Evolutionary conservation across 2,113 vertebrate species (phyloP).

Genomic region (Epinephelus lanceolatus): DNA sequence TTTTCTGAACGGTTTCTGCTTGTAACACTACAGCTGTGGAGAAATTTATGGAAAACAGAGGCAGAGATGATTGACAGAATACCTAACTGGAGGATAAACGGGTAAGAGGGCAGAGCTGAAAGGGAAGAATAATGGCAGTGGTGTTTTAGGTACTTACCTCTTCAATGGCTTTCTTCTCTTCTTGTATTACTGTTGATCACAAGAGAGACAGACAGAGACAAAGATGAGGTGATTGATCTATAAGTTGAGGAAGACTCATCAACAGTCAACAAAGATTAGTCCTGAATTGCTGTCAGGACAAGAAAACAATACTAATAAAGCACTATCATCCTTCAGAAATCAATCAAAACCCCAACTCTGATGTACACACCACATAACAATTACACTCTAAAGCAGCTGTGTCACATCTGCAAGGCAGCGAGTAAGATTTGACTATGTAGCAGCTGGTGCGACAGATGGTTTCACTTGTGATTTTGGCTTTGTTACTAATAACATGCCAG

Average conservation of each 20-base stretch:
- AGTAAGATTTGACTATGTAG: too few species aligned
- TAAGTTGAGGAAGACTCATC: too few species aligned
- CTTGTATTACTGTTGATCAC: slow-evolving; percentile 85
- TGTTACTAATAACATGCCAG: too few species aligned
- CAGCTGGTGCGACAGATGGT: too few species aligned
- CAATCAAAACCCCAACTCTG: too few species aligned
- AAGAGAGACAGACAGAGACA: background rate
- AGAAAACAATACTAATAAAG: background rate
- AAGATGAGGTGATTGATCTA: background rate
- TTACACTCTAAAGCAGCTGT: too few species aligned
- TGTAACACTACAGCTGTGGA: background rate
- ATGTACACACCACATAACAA: too few species aligned
- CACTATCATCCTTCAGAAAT: too few species aligned
- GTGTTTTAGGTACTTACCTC: slow-evolving; percentile 52
- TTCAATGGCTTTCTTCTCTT: slow-evolving; percentile 83
- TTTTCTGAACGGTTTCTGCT: background rate
- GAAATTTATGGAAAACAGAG: slow-evolving; percentile 5
- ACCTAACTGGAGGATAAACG: slow-evolving; percentile 9
- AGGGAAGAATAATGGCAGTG: background rate
- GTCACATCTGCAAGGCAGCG: too few species aligned
- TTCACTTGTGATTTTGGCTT: too few species aligned
- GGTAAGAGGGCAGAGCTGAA: slow-evolving; percentile 12
- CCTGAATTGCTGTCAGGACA: background rate
- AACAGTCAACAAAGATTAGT: background rate
- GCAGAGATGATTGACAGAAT: slow-evolving; percentile 17